phyloP scores from a whole-genome alignment of 2,888 invertebrate species.

The Poecilus cupreus region DNA sequence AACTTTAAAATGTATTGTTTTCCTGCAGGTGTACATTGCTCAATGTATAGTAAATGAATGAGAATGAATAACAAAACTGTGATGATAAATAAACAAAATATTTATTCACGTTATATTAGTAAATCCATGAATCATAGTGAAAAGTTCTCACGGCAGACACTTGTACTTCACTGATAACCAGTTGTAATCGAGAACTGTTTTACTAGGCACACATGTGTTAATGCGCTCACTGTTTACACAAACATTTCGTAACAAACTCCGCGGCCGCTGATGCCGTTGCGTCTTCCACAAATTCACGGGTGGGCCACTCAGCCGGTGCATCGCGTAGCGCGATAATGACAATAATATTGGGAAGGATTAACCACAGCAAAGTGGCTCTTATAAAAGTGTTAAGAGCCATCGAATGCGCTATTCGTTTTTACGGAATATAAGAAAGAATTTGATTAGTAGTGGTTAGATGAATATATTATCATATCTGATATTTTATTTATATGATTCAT shows the following conservation, averaged over 20 bases:
- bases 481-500: no score
- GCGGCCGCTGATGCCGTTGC: background rate
- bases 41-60: no score
- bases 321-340: background rate
- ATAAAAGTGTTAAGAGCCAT: no score
- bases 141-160: slow-evolving; percentile 6
- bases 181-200: slow-evolving; percentile 16
- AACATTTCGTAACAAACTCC: slow-evolving; percentile 13
- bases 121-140: slow-evolving; percentile 3
- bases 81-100: background rate
- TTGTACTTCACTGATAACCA: background rate
- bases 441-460: no score
- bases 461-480: no score
- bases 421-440: no score
- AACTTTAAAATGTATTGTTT: no score
- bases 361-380: background rate
- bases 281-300: background rate
- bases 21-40: no score
- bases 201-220: slow-evolving; percentile 12
- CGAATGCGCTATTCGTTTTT: no score
- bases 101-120: background rate
- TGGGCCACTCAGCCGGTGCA: slow-evolving; percentile 4
- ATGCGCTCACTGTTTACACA: background rate
- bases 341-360: background rate
- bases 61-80: background rate